Evolutionary conservation across 2,113 vertebrate genomes (phyloP).

Genomic region (Polypterus senegalus): DNA sequence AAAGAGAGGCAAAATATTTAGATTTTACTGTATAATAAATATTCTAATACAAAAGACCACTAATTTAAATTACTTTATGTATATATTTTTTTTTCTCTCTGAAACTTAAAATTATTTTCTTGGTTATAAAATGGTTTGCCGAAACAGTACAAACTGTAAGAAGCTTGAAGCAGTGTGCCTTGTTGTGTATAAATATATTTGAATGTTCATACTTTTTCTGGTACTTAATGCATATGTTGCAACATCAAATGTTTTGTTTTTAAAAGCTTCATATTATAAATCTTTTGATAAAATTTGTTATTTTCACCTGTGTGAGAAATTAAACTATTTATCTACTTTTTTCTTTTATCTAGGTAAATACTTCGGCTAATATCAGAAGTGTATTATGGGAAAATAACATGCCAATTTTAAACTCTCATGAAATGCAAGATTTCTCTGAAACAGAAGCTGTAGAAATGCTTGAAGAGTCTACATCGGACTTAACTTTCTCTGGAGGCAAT

Average conservation of each 20-base stretch:
- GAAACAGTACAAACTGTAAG: too few species aligned
- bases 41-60: too few species aligned
- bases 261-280: background rate
- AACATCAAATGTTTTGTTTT: background rate
- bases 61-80: too few species aligned
- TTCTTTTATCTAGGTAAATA: background rate
- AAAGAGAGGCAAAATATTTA: too few species aligned
- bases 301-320: background rate
- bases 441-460: background rate
- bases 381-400: background rate
- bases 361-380: background rate
- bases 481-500: constrained; percentile 20
- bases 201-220: background rate
- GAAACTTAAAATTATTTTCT: too few species aligned
- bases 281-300: background rate
- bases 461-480: background rate
- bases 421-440: background rate
- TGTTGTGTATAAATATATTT: background rate
- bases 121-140: too few species aligned
- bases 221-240: background rate
- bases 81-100: too few species aligned
- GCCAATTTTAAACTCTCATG: background rate
- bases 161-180: background rate
- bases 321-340: background rate
- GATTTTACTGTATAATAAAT: too few species aligned